Percentiles rank a stretch among this genome's conserved stretches.
phyloP scores from a whole-genome alignment of 2,797 vertebrate species.

The Myripristis murdjan region DNA sequence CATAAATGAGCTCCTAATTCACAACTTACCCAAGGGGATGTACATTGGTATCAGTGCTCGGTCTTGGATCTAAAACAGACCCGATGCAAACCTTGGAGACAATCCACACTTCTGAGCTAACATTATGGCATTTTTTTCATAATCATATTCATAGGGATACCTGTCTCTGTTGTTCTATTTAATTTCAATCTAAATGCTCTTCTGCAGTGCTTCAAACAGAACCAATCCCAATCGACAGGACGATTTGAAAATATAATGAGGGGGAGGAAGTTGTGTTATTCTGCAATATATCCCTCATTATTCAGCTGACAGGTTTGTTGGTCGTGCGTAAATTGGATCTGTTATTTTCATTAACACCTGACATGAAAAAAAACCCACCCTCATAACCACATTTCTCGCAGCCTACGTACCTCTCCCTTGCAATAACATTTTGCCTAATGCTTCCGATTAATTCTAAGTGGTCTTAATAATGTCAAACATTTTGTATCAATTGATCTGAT shows the following conservation, averaged over 20 bases:
- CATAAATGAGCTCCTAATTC: constrained; percentile 54
- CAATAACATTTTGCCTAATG: constrained; percentile 80
- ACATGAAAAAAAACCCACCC: constrained; percentile 32
- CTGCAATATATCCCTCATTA: constrained; percentile 22
- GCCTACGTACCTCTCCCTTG: constrained; percentile 61
- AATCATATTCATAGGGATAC: constrained; percentile 44
- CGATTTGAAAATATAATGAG: constrained; percentile 36
- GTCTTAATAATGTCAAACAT: constrained; percentile 62
- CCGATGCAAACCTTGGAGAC: constrained; percentile 33
- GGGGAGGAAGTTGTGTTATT: constrained; percentile 37
- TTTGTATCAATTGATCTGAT: constrained; percentile 54
- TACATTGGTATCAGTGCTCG: constrained; percentile 38
- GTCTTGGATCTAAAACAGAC: constrained; percentile 31
- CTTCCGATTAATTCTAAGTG: constrained; percentile 80
- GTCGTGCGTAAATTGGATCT: constrained; percentile 37
- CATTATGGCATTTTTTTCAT: constrained; percentile 34
- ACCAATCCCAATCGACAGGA: constrained; percentile 30
- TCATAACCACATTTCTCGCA: constrained; percentile 23
- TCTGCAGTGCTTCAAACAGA: constrained; percentile 12
- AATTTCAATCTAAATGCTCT: constrained; percentile 23
- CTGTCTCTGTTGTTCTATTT: constrained; percentile 30
- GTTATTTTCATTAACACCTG: constrained; percentile 53
- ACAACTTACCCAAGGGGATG: constrained; percentile 28
- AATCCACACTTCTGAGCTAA: neutral
- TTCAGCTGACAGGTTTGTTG: constrained; percentile 23